Conservation (phyloP, 2,888 invertebrate genomes). For the Ectemnius cavifrons region DNA sequence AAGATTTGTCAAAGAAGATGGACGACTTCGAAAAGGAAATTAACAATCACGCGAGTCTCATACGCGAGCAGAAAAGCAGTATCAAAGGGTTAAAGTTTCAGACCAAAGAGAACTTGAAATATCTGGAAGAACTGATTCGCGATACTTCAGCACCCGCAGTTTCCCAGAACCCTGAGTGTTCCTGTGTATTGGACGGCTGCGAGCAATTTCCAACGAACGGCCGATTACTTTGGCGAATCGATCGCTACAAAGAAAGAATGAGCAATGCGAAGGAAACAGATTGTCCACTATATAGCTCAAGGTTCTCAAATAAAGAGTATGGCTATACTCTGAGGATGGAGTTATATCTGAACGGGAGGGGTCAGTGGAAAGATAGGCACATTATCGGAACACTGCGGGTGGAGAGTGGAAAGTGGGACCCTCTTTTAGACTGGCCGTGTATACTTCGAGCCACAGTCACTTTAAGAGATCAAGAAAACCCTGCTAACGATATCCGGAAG, state of each 20-base stretch:
- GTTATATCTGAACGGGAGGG: conserved; percentile 85
- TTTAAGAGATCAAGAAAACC: conserved; percentile 82
- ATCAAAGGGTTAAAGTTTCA: conserved; percentile 61
- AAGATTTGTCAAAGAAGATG: conserved; percentile 79
- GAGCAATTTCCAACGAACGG: conserved; percentile 73
- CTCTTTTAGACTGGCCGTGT: conserved; percentile 87
- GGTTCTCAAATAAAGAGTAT: conserved; percentile 85
- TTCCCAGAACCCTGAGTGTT: conserved; percentile 7
- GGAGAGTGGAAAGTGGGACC: conserved; percentile 85
- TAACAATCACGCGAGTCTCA: conserved; percentile 39
- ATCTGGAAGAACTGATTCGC: conserved; percentile 61
- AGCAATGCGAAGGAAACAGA: conserved; percentile 84
- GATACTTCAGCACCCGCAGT: conserved; percentile 33
- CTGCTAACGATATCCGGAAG: conserved; percentile 78
- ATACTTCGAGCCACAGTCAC: conserved; percentile 83
- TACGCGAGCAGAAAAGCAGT: conserved; percentile 40
- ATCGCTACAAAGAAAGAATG: conserved; percentile 83
- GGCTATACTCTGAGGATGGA: conserved; percentile 88
- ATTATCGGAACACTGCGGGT: conserved; percentile 85
- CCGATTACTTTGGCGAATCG: conserved; percentile 86
- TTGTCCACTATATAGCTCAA: conserved; percentile 83
- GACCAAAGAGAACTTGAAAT: conserved; percentile 61
- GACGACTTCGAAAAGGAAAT: conserved; percentile 78
- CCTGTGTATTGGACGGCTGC: conserved; percentile 8
- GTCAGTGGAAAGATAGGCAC: conserved; percentile 88